phyloP scores from a whole-genome alignment of 2,888 invertebrate genomes.

The Argyresthia goedartella region DNA sequence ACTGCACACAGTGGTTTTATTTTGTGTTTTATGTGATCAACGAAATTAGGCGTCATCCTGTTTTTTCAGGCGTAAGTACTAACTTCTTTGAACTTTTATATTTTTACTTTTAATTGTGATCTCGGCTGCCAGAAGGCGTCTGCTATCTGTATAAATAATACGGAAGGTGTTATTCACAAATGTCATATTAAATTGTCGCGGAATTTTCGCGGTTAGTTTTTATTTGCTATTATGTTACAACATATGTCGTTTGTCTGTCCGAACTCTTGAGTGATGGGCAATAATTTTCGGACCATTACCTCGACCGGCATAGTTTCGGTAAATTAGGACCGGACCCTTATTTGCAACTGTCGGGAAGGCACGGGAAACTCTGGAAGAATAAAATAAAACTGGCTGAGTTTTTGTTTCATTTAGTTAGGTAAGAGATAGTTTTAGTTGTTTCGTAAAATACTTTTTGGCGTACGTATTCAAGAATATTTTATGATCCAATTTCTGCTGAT shows the following conservation, averaged over 20 bases:
- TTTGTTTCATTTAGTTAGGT: too few species aligned
- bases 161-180: neutral
- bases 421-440: too few species aligned
- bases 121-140: slow-evolving; percentile 8
- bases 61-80: slow-evolving; percentile 21
- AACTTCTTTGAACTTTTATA: slow-evolving; percentile 15
- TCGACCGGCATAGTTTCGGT: neutral
- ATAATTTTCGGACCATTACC: neutral
- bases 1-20: slow-evolving; percentile 9
- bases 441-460: too few species aligned
- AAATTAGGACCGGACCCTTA: neutral
- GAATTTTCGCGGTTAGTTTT: neutral
- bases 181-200: neutral
- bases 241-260: neutral
- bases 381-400: too few species aligned
- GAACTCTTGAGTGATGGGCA: neutral
- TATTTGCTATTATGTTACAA: too few species aligned
- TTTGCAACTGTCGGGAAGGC: too few species aligned
- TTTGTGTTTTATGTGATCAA: slow-evolving; percentile 26
- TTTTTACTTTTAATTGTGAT: slow-evolving; percentile 17
- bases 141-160: neutral
- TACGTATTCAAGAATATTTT: too few species aligned
- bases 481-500: too few species aligned
- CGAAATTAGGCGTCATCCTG: slow-evolving; percentile 15
- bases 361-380: too few species aligned